Evolutionary conservation across 2,797 vertebrate genomes (phyloP).

Genomic region (Manis crassicaudata): DNA sequence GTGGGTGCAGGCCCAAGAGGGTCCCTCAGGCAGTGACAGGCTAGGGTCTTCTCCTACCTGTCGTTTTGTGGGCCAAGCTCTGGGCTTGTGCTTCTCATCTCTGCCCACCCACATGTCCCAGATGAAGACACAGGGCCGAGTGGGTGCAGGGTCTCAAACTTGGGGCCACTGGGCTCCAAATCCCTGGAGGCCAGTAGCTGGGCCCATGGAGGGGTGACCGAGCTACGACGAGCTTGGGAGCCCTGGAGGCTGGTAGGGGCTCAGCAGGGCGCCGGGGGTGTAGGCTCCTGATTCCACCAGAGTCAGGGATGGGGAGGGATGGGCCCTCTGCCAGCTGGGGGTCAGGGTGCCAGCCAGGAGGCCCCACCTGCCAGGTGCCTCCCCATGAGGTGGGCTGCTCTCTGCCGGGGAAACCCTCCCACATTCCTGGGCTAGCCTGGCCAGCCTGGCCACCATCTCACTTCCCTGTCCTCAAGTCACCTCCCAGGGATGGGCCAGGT

Average conservation of each 20-base stretch:
- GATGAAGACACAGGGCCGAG: neutral
- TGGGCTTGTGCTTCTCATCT: neutral
- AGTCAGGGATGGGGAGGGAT: neutral
- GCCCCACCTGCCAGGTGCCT: neutral
- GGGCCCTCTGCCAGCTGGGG: neutral
- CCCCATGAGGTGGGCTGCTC: neutral
- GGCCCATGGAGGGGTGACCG: neutral
- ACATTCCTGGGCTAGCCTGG: slow-evolving; percentile 67
- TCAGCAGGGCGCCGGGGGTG: neutral
- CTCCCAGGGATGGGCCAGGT: slow-evolving; percentile 22
- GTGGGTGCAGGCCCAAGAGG: neutral
- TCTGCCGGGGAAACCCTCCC: slow-evolving; percentile 37
- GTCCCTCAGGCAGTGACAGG: rapidly evolving
- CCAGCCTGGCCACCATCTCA: slow-evolving; percentile 11
- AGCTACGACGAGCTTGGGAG: neutral
- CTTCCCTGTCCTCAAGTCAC: slow-evolving; percentile 71
- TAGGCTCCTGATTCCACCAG: neutral
- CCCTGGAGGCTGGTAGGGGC: neutral
- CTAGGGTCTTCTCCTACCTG: neutral
- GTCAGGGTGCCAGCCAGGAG: neutral
- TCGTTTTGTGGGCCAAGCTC: neutral
- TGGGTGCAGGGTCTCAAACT: neutral
- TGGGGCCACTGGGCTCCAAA: neutral
- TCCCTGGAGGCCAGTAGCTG: neutral
- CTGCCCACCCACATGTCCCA: neutral